Percentiles rank a stretch among this genome's conserved stretches.
Evolutionary conservation across 1,140 invertebrate species (phyloP).

Genomic region (Euwallacea similis): DNA sequence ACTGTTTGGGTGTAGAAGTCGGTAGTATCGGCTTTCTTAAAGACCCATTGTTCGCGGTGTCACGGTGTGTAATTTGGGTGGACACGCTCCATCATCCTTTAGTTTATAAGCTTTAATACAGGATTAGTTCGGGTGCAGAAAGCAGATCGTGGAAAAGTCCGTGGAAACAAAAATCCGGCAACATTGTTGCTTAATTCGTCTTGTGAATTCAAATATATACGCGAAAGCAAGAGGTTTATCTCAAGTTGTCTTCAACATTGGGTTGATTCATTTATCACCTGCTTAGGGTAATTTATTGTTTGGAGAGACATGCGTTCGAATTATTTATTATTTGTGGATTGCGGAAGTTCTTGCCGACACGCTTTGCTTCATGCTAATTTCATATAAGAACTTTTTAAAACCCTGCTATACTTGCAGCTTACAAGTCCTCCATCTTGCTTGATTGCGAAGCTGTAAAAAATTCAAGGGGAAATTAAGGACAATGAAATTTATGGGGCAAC

Average conservation of each 20-base stretch:
- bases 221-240: constrained; percentile 5
- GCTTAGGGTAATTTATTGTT: constrained; percentile 16
- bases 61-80: constrained; percentile 25
- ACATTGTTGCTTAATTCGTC: background rate
- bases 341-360: constrained; percentile 9
- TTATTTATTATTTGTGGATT: constrained; percentile 11
- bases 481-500: too few species aligned
- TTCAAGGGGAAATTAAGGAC: too few species aligned
- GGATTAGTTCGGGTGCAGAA: constrained; percentile 7
- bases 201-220: background rate
- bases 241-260: constrained; percentile 6
- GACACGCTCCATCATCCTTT: constrained; percentile 22
- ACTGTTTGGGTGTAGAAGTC: constrained; percentile 21
- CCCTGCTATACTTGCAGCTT: too few species aligned
- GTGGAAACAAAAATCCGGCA: background rate
- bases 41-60: constrained; percentile 18
- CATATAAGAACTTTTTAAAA: too few species aligned
- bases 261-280: constrained; percentile 7
- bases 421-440: too few species aligned
- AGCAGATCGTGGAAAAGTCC: background rate
- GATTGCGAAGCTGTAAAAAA: too few species aligned
- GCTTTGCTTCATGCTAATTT: background rate
- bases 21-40: constrained; percentile 23
- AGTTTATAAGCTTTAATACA: constrained; percentile 11
- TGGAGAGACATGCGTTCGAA: constrained; percentile 8